Evolutionary conservation across 2,113 vertebrate species (phyloP).

Genomic region (Pyxicephalus adspersus): DNA sequence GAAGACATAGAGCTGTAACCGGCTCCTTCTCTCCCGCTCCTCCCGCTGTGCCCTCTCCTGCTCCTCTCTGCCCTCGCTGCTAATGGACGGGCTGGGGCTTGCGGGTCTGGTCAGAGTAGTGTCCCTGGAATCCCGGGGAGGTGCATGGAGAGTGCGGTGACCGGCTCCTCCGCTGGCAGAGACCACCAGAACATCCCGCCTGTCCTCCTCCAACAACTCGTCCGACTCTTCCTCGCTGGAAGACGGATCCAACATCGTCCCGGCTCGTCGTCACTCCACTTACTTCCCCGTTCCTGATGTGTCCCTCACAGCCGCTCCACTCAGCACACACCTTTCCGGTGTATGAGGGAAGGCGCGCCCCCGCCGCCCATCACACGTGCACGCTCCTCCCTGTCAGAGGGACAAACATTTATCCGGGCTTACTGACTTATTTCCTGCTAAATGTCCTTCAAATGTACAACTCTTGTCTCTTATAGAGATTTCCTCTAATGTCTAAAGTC

Average conservation of each 20-base stretch:
- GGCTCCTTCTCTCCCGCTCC: constrained; percentile 81
- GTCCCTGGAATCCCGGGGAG: constrained; percentile 63
- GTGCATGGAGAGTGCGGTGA: constrained; percentile 61
- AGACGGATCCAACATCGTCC: constrained; percentile 90
- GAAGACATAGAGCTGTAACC: constrained; percentile 91
- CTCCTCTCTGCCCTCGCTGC: constrained; percentile 71
- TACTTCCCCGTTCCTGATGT: constrained; percentile 14
- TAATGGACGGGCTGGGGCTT: constrained; percentile 72
- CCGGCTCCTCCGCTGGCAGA: constrained; percentile 54
- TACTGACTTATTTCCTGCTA: too few relatives aligned
- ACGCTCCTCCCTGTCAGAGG: too few relatives aligned
- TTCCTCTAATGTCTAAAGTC: too few relatives aligned
- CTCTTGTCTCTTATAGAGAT: too few relatives aligned
- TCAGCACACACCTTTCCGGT: constrained; percentile 63
- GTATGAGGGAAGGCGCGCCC: too few relatives aligned
- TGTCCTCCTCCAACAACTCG: constrained; percentile 81
- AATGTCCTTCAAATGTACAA: too few relatives aligned
- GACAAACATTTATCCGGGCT: too few relatives aligned
- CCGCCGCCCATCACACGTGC: too few relatives aligned
- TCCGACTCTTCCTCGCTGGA: constrained; percentile 94
- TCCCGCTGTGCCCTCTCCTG: constrained; percentile 74
- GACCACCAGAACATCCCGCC: constrained; percentile 67
- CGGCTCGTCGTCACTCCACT: not conserved
- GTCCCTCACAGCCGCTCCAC: not conserved
- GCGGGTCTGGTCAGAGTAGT: constrained; percentile 59